Evolutionary conservation across 2,797 vertebrate species (phyloP).

Genomic region (Bucorvus abyssinicus): DNA sequence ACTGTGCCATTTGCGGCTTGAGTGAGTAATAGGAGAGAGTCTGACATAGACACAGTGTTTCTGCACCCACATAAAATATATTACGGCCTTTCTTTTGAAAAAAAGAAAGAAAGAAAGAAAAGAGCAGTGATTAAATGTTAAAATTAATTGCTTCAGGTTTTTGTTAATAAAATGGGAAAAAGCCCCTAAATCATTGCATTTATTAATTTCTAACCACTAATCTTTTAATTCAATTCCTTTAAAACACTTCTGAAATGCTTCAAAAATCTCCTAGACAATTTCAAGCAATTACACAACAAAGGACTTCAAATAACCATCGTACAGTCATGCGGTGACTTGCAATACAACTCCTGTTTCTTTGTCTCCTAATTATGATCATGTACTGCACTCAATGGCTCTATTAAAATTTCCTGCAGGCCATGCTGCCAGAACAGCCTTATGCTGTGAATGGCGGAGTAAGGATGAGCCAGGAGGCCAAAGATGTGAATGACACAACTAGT

Average conservation of each 20-base stretch:
- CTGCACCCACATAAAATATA: background rate
- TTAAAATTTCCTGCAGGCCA: background rate
- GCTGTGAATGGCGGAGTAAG: background rate
- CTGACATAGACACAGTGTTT: background rate
- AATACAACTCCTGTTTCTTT: background rate
- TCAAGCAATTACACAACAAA: slow-evolving; percentile 1
- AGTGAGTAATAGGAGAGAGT: background rate
- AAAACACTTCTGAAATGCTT: background rate
- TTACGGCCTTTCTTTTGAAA: background rate
- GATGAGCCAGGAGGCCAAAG: background rate
- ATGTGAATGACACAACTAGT: background rate
- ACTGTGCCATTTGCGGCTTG: background rate
- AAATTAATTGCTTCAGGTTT: background rate
- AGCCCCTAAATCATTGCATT: background rate
- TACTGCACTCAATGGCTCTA: background rate
- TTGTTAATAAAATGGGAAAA: background rate
- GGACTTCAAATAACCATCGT: background rate
- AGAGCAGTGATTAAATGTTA: background rate
- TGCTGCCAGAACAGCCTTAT: background rate
- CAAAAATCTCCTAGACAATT: background rate
- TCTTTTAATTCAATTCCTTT: background rate
- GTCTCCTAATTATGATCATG: background rate
- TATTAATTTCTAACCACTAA: background rate
- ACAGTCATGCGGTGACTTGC: background rate
- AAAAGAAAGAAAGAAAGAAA: background rate